phyloP scores from a whole-genome alignment of 1,140 invertebrate genomes.

The Euwallacea similis region DNA sequence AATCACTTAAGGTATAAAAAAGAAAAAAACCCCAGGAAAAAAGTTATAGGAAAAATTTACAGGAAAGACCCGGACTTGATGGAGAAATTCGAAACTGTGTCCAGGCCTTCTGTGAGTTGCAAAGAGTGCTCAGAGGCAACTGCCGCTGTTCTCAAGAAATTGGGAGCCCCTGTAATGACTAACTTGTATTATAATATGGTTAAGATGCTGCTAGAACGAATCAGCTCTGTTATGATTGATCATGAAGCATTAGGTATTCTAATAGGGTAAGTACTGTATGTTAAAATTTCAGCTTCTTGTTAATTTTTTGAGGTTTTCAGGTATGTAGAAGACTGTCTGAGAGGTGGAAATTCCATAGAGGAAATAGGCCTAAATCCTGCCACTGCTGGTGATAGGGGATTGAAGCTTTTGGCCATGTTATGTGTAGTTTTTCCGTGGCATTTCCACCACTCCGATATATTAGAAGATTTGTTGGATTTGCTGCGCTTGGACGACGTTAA shows the following conservation, averaged over 20 bases:
- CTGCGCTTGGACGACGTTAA: slow-evolving; percentile 79
- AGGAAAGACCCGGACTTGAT: slow-evolving; percentile 71
- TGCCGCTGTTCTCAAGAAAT: slow-evolving; percentile 85
- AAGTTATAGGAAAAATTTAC: neutral
- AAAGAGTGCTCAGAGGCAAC: slow-evolving; percentile 86
- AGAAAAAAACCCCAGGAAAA: too few species aligned
- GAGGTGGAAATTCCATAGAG: slow-evolving; percentile 67
- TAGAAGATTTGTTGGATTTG: slow-evolving; percentile 77
- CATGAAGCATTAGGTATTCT: slow-evolving; percentile 76
- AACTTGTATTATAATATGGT: slow-evolving; percentile 95
- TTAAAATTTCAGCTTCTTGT: neutral
- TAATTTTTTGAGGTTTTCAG: slow-evolving; percentile 1
- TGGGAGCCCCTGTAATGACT: slow-evolving; percentile 91
- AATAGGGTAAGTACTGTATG: slow-evolving; percentile 54
- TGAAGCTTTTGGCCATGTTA: slow-evolving; percentile 79
- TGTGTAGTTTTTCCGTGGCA: slow-evolving; percentile 91
- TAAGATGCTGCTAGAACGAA: slow-evolving; percentile 87
- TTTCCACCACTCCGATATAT: slow-evolving; percentile 84
- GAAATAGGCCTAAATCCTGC: slow-evolving; percentile 76
- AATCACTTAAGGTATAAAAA: slow-evolving; percentile 67
- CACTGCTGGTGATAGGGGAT: slow-evolving; percentile 79
- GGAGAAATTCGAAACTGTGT: slow-evolving; percentile 81
- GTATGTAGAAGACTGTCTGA: slow-evolving; percentile 71
- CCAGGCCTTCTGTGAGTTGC: slow-evolving; percentile 85
- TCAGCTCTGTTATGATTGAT: slow-evolving; percentile 95